Conservation (phyloP, 1,140 invertebrate genomes). For the Lasioglossum baleicum region DNA sequence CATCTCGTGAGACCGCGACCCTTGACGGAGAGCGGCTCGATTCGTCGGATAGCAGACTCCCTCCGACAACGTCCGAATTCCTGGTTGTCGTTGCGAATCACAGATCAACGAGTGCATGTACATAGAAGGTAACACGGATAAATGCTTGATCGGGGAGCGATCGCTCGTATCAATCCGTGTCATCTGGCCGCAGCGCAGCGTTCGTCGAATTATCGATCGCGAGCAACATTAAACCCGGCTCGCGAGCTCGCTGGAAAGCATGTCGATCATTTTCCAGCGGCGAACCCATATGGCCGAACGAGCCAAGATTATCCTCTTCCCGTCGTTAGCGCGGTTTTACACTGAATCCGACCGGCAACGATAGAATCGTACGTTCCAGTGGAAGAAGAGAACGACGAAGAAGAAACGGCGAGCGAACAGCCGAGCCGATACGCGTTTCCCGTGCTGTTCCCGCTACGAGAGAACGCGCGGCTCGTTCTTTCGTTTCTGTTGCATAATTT, state of each 20-base stretch:
- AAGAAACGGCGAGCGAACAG: too few relatives aligned
- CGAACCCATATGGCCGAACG: slow-evolving; percentile 13
- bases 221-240: not conserved
- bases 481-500: not conserved
- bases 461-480: not conserved
- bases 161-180: slow-evolving; percentile 28
- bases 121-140: not conserved
- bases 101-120: too few relatives aligned
- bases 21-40: slow-evolving; percentile 48
- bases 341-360: not conserved
- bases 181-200: slow-evolving; percentile 24
- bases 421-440: too few relatives aligned
- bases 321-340: slow-evolving; percentile 62
- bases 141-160: not conserved
- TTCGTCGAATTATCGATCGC: slow-evolving; percentile 33
- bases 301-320: slow-evolving; percentile 70
- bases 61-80: not conserved
- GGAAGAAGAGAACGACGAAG: not conserved
- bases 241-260: not conserved
- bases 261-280: slow-evolving; percentile 21
- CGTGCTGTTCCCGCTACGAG: too few relatives aligned
- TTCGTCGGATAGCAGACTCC: slow-evolving; percentile 44
- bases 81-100: too few relatives aligned
- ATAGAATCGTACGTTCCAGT: not conserved
- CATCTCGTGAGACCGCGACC: slow-evolving; percentile 58